These are phyloP conservation scores for Stratiomys singularior DNA, from an alignment of 2,888 invertebrate genomes.

Conservation along the genomic window DNA sequence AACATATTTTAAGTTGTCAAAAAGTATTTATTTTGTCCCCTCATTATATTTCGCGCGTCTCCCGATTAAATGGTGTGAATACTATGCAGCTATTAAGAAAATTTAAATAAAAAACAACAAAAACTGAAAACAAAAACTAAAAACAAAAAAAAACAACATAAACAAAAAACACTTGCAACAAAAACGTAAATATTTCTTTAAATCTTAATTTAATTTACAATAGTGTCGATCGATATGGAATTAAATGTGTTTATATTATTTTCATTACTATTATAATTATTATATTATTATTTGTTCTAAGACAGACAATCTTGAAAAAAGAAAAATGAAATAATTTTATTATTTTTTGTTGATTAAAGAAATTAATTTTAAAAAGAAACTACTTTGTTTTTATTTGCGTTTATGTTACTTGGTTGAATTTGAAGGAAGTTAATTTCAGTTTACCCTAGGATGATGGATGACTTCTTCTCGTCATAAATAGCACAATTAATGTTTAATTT, in stretches of 20 bases:
- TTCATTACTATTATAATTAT: slow-evolving; percentile 30
- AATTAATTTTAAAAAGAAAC: slow-evolving; percentile 39
- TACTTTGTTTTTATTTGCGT: slow-evolving; percentile 15
- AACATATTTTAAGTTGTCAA: too few relatives aligned
- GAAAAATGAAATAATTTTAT: slow-evolving; percentile 40
- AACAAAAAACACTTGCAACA: slow-evolving; percentile 9
- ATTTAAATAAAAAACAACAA: too few relatives aligned
- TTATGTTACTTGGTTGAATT: too few relatives aligned
- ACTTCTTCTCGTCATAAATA: too few relatives aligned
- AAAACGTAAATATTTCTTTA: slow-evolving; percentile 10
- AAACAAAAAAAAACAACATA: not conserved
- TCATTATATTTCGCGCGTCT: slow-evolving; percentile 1
- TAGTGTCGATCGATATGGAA: slow-evolving; percentile 34
- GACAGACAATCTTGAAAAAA: slow-evolving; percentile 25
- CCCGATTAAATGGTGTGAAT: too few relatives aligned
- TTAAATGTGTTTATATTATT: slow-evolving; percentile 44
- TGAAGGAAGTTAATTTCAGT: too few relatives aligned
- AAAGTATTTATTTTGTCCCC: too few relatives aligned
- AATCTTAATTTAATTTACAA: slow-evolving; percentile 21
- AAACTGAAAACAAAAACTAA: too few relatives aligned
- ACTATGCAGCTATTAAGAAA: too few relatives aligned
- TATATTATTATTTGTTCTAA: slow-evolving; percentile 38
- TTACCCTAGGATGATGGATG: too few relatives aligned
- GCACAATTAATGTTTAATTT: too few relatives aligned
- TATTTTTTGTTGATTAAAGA: slow-evolving; percentile 47